Percentiles rank a stretch among this genome's conserved stretches.
phyloP scores from a whole-genome alignment of 2,888 invertebrate species.

The Lathronympha strigana region DNA sequence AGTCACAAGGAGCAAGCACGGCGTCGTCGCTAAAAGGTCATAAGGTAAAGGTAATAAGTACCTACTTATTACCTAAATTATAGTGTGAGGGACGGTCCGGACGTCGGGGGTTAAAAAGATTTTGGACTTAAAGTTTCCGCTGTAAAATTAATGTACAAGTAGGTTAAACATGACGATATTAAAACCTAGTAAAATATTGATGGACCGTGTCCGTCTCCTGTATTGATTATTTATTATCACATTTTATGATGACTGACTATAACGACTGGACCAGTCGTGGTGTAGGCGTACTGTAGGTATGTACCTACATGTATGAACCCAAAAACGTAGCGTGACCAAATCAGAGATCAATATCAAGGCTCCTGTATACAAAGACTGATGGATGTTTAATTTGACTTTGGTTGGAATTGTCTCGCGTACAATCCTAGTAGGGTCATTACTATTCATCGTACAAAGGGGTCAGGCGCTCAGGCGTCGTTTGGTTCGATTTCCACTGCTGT shows the following conservation, averaged over 20 bases:
- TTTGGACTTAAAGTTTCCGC: background rate
- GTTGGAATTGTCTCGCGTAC: constrained; percentile 48
- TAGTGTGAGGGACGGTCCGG: constrained; percentile 15
- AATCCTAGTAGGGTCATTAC: constrained; percentile 75
- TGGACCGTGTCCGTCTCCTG: background rate
- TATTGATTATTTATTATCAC: background rate
- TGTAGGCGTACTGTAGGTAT: constrained; percentile 15
- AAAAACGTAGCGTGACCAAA: constrained; percentile 43
- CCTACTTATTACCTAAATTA: constrained; percentile 34
- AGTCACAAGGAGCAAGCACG: constrained; percentile 13
- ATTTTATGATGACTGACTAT: background rate
- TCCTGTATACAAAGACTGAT: constrained; percentile 50
- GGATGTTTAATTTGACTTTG: constrained; percentile 44
- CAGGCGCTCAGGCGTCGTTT: constrained; percentile 60
- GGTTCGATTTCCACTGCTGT: constrained; percentile 64
- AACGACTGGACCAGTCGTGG: background rate
- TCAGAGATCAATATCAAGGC: constrained; percentile 53
- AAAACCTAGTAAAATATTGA: background rate
- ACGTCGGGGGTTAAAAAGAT: background rate
- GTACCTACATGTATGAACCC: background rate
- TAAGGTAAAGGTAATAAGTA: constrained; percentile 44
- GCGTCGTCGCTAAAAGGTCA: constrained; percentile 46
- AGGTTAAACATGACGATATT: constrained; percentile 2
- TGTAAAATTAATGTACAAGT: background rate
- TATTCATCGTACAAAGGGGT: constrained; percentile 75